Evolutionary conservation across 64 coral and sea anemone species (phyloP), one percentile per base, ranked within the genome.

Genomic region (Stichodactyla mertensii): DNA sequence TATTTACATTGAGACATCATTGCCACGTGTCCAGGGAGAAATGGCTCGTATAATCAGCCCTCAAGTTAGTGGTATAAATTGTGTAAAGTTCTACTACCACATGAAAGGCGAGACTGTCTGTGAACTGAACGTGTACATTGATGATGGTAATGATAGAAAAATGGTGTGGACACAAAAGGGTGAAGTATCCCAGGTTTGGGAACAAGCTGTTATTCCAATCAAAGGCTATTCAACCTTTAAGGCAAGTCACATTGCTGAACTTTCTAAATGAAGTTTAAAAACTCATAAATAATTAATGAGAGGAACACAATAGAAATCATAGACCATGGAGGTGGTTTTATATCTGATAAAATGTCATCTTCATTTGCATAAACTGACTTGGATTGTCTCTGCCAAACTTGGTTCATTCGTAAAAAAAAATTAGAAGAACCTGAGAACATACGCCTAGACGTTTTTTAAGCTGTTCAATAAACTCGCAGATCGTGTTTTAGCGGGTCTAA

Each of bases 1-100:
- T 61, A 86, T 87, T 7, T 86, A 80, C 55, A 91, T 91, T 78
- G 90, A 92, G 84, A 77, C 90, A 4, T 87, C 85, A 15, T 20
- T 0, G 10, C 86, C 90, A 16, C 52, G 90, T 59, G 55, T 71
- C 10, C n/a, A 19, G 52, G 90, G 86, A 52, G 90, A 92, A 23
- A 78, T 80, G 16, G 90, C 90, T 15, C 55, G 19, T 45, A 45
- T 36, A 20, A 24, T 28, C 2, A 87, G 77, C 52, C 78, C 78
- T 57, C 7, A 52, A 24, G 10, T 88, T 55, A 23, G 7, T 61
- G 60, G 54, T 12, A 80, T 52, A 51, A 79, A 36, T 16, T 91
- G 89, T 54, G 54, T 91, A 24, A 31, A 36, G 23, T 92, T 92
- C 53, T 87, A n/a, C 18, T 92, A 92, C 55, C 78, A 83, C 10